phyloP scores from a whole-genome alignment of 2,113 vertebrate genomes.

The Galbula dea region DNA sequence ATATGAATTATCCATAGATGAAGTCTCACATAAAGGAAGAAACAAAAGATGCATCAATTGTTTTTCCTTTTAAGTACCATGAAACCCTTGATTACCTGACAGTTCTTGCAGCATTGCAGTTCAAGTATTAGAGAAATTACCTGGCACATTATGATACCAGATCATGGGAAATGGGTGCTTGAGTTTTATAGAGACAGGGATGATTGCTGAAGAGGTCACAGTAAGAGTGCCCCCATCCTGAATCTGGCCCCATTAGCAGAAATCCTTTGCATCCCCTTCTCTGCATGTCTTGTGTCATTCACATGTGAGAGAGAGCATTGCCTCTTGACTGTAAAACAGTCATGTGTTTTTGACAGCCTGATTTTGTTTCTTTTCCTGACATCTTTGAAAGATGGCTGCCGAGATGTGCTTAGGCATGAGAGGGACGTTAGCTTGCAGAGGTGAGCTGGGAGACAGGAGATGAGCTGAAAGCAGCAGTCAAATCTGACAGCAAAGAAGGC shows the following conservation, averaged over 20 bases:
- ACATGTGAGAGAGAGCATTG: neutral
- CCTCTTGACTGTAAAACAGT: neutral
- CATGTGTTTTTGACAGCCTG: neutral
- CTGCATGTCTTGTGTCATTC: rapidly evolving
- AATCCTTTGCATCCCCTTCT: neutral
- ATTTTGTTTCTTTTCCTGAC: neutral
- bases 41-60: neutral
- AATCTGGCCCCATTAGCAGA: neutral
- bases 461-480: neutral
- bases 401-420: neutral
- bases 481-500: conserved; percentile 14
- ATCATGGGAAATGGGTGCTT: neutral
- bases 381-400: neutral
- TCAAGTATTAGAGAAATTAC: neutral
- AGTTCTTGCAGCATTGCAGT: neutral
- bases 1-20: neutral
- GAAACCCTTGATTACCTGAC: neutral
- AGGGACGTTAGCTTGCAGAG: neutral
- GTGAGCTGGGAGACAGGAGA: neutral
- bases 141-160: neutral
- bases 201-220: neutral
- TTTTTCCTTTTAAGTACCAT: neutral
- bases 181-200: rapidly evolving
- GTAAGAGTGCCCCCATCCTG: rapidly evolving
- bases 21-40: neutral